These are phyloP conservation scores for Corydoras maculifer DNA, from an alignment of 2,113 vertebrate genomes.

Conservation along the genomic window DNA sequence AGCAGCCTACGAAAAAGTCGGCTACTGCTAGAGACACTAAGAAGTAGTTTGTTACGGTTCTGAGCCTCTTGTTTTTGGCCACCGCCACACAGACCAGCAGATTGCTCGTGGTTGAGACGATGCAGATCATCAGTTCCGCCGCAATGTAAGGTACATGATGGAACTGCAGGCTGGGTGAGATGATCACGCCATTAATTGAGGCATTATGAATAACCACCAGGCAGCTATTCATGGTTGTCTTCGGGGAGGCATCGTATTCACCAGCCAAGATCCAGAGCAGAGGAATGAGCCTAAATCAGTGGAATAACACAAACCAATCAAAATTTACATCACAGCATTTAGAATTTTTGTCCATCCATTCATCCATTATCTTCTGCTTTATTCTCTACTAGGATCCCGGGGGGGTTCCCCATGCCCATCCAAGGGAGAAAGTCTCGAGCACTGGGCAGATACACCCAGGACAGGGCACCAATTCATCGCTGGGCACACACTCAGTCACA, in stretches of 20 bases:
- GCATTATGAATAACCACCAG: conserved; percentile 3
- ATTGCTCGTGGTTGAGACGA: conserved; percentile 53
- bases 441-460: no score
- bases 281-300: background rate
- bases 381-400: background rate
- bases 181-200: background rate
- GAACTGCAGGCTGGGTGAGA: background rate
- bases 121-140: conserved; percentile 54
- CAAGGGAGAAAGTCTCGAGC: no score
- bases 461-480: no score
- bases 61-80: conserved; percentile 52
- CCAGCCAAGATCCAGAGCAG: background rate
- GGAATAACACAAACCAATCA: conserved; percentile 4
- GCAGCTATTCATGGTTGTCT: conserved; percentile 12
- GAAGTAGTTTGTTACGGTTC: conserved; percentile 64
- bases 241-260: background rate
- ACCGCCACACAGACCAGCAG: conserved; percentile 58
- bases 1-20: conserved; percentile 58
- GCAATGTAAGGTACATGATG: conserved; percentile 48
- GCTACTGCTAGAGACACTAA: conserved; percentile 60
- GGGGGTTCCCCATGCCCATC: no score
- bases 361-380: background rate
- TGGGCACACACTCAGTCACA: no score
- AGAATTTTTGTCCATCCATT: no score
- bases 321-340: background rate